These are phyloP conservation scores for Platichthys flesus DNA, from an alignment of 2,113 vertebrate genomes.

Conservation along the genomic window DNA sequence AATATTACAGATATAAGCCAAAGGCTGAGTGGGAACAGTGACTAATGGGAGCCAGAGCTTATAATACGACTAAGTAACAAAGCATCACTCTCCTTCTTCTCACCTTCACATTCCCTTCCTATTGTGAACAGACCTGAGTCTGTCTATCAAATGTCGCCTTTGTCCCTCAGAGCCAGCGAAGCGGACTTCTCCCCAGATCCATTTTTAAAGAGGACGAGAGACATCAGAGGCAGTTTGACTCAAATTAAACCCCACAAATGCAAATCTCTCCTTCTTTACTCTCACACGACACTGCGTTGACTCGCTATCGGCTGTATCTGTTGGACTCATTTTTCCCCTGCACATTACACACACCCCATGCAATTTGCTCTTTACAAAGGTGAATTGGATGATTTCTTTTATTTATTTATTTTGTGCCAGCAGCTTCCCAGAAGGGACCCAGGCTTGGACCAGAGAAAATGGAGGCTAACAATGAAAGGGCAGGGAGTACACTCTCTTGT, in stretches of 20 bases:
- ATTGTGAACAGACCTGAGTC: slow-evolving; percentile 31
- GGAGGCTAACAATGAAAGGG: slow-evolving; percentile 41
- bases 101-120: slow-evolving; percentile 7
- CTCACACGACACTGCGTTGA: not conserved
- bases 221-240: slow-evolving; percentile 40
- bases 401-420: slow-evolving; percentile 4
- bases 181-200: slow-evolving; percentile 26
- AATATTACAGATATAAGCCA: not conserved
- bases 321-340: slow-evolving; percentile 34
- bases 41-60: slow-evolving; percentile 7
- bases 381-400: slow-evolving; percentile 21
- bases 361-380: slow-evolving; percentile 36
- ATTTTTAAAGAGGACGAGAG: slow-evolving; percentile 43
- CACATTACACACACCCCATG: slow-evolving; percentile 26
- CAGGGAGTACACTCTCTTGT: slow-evolving; percentile 2
- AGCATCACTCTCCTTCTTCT: not conserved
- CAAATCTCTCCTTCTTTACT: slow-evolving; percentile 43
- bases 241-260: slow-evolving; percentile 39
- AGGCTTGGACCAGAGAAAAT: slow-evolving; percentile 22
- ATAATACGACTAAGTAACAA: not conserved
- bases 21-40: slow-evolving; percentile 1
- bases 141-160: slow-evolving; percentile 25
- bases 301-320: slow-evolving; percentile 40
- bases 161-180: slow-evolving; percentile 10
- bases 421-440: slow-evolving; percentile 30